phyloP scores from a whole-genome alignment of 1,140 invertebrate species.

The Achroia grisella region DNA sequence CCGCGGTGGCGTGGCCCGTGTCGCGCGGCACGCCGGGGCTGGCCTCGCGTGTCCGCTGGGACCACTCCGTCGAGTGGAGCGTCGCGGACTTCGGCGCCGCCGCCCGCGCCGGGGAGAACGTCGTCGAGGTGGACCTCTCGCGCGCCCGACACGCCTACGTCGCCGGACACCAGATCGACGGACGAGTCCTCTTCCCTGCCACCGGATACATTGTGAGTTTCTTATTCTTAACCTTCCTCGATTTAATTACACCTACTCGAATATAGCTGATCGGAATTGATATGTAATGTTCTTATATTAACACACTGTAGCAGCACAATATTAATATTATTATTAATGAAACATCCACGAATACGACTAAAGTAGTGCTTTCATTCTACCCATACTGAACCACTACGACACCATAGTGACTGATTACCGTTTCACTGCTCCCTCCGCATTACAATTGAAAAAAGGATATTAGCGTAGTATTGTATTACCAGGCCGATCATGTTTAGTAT shows the following conservation, averaged over 20 bases:
- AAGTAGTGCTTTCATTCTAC: too few species aligned
- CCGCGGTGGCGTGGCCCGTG: conserved; percentile 86
- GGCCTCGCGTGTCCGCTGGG: conserved; percentile 90
- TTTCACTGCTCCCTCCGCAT: too few species aligned
- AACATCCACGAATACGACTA: too few species aligned
- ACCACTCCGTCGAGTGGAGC: conserved; percentile 87
- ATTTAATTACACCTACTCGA: background rate
- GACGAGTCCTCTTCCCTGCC: conserved; percentile 94
- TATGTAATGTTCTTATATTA: background rate
- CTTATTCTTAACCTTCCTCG: background rate
- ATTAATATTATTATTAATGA: too few species aligned
- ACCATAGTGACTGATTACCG: too few species aligned
- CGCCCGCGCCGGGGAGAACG: conserved; percentile 78
- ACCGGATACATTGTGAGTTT: conserved; percentile 90
- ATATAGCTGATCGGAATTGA: background rate
- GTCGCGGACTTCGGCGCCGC: conserved; percentile 80
- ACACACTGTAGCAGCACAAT: too few species aligned
- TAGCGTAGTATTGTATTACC: too few species aligned
- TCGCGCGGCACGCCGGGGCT: conserved; percentile 91
- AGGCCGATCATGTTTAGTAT: too few species aligned
- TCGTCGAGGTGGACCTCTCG: conserved; percentile 85
- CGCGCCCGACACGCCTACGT: conserved; percentile 86
- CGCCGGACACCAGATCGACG: conserved; percentile 95
- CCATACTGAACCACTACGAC: too few species aligned
- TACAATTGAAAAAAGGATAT: too few species aligned